A percentile compares a stretch with the other conserved stretches of the same genome.
Evolutionary conservation across 2,113 vertebrate genomes (phyloP).

Genomic region (Pygoscelis adeliae): DNA sequence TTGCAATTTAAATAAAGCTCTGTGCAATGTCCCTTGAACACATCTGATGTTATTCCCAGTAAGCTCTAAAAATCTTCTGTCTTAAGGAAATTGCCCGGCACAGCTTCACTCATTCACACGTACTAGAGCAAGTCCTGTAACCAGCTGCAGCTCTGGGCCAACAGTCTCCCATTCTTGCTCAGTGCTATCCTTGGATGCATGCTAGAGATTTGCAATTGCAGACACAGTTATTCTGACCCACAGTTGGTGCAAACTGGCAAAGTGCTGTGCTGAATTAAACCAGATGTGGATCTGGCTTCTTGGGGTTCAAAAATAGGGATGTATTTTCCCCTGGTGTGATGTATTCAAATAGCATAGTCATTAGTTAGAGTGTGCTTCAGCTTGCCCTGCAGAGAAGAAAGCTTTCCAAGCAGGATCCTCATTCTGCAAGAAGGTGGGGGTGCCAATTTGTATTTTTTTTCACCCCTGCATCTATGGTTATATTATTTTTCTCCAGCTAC

Average conservation of each 20-base stretch:
- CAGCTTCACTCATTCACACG: rapidly evolving
- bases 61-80: not conserved
- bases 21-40: not conserved
- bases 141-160: not conserved
- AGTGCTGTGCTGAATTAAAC: not conserved
- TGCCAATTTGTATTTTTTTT: not conserved
- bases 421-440: not conserved
- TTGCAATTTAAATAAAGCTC: not conserved
- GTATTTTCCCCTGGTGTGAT: not conserved
- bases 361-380: not conserved
- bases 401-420: not conserved
- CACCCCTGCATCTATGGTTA: not conserved
- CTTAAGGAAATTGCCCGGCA: not conserved
- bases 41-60: not conserved
- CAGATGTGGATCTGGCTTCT: not conserved
- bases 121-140: not conserved
- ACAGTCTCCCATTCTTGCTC: not conserved
- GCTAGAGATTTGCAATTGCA: not conserved
- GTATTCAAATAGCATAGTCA: rapidly evolving
- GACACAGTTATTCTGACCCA: not conserved
- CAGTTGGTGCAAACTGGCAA: not conserved
- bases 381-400: not conserved
- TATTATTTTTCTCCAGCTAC: not conserved
- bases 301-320: not conserved
- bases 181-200: rapidly evolving